These are phyloP conservation scores for Agrotis ipsilon DNA, from an alignment of 2,888 invertebrate species.

Conservation along the genomic window DNA sequence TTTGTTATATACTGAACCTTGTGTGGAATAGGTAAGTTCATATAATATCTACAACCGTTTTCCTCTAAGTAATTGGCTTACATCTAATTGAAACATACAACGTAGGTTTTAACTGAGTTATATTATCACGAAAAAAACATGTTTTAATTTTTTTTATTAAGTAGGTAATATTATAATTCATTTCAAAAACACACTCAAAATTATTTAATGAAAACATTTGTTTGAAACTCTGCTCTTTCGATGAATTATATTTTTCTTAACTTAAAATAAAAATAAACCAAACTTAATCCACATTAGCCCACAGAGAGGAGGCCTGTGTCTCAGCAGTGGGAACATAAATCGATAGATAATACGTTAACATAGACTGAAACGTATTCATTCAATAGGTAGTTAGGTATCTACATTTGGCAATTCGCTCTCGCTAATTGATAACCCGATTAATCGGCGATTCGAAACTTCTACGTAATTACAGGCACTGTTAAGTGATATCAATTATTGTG, in stretches of 20 bases:
- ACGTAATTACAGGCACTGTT: slow-evolving; percentile 34
- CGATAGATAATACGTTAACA: neutral
- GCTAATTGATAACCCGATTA: slow-evolving; percentile 44
- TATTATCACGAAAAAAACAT: neutral
- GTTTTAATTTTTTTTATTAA: no score
- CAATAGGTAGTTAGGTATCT: neutral
- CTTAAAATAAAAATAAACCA: neutral
- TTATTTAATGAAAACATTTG: no score
- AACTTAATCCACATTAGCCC: no score
- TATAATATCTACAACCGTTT: slow-evolving; percentile 1
- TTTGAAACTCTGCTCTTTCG: no score
- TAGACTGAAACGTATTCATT: neutral
- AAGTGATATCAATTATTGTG: slow-evolving; percentile 49
- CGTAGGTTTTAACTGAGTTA: neutral
- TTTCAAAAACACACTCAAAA: no score
- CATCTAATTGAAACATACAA: slow-evolving; percentile 1
- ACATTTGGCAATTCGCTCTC: slow-evolving; percentile 4
- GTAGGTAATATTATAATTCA: no score
- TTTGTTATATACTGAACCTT: neutral
- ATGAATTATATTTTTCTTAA: no score
- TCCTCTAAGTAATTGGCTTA: slow-evolving; percentile 7
- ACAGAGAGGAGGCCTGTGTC: no score
- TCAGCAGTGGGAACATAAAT: neutral
- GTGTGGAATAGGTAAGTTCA: neutral
- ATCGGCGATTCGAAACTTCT: slow-evolving; percentile 46